Evolutionary conservation across 2,888 invertebrate species (phyloP), one percentile per base, ranked within the genome.

Genomic region (Epinotia bilunana): DNA sequence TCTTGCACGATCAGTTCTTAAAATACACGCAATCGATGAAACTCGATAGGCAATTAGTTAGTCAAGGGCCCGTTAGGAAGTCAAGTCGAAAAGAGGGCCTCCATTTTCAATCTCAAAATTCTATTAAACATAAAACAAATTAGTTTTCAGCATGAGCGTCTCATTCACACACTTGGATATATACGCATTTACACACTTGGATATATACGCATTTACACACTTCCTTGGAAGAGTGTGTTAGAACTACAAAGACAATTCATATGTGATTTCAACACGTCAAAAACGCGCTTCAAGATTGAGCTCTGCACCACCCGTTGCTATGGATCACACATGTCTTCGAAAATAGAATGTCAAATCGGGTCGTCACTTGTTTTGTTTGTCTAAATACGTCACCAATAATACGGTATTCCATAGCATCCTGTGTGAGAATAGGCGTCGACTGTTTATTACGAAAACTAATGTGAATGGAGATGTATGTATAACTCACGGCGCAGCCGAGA

Each of bases 391-490:
- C 74, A 77, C 78, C 79, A 80, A 82, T 80, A 80, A 82, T 81
- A 80, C 78, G 77, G 57, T 79, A 78, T 76, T 64, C 74, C 60
- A 76, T 78, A 81, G 78, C 73, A 78, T 79, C 78, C 78, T 78
- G 77, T 81, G 79, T 79, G 74, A 77, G 81, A 83, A 83, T 80
- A 82, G 82, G 83, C 84, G 83, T 84, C 81, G 85, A 85, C 86
- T 86, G 85, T 88, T 87, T 90, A 90, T 91, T 90, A 90, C 86
- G 85, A 88, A 87, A 91, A 89, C 90, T 91, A 92, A 92, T 89
- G 88, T 88, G 87, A 91, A 90, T 83, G 85, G 88, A 88, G 88
- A 89, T 88, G 87, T 87, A 87, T 86, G 83, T 89, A 88, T 89
- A 89, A 88, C 87, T 90, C 87, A 88, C 82, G 83, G 83, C 87